phyloP scores from a whole-genome alignment of 2,888 invertebrate genomes.

The Petrophora chlorosata region DNA sequence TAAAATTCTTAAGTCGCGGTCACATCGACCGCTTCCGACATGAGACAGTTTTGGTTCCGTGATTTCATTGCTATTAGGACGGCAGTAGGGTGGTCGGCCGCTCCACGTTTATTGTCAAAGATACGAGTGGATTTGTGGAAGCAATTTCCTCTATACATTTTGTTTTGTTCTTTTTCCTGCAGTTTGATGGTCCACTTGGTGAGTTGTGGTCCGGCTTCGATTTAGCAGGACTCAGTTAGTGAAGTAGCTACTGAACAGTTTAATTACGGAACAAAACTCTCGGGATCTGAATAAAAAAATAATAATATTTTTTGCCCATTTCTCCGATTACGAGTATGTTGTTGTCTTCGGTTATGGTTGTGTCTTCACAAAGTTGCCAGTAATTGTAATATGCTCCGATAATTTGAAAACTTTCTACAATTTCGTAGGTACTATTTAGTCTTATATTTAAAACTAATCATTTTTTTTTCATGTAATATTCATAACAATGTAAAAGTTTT shows the following conservation, averaged over 20 bases:
- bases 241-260: background rate
- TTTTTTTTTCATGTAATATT: too few species aligned
- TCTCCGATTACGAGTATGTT: too few species aligned
- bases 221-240: slow-evolving; percentile 69
- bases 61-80: slow-evolving; percentile 81
- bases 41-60: slow-evolving; percentile 82
- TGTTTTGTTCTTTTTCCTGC: slow-evolving; percentile 83
- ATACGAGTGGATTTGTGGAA: slow-evolving; percentile 84
- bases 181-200: slow-evolving; percentile 81
- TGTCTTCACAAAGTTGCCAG: too few species aligned
- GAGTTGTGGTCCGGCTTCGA: slow-evolving; percentile 78
- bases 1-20: slow-evolving; percentile 62
- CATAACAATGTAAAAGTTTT: too few species aligned
- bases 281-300: background rate
- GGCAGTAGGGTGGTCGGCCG: slow-evolving; percentile 65
- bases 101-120: slow-evolving; percentile 82
- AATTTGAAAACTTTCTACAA: too few species aligned
- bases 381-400: too few species aligned
- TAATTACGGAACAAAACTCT: too few species aligned
- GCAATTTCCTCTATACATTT: slow-evolving; percentile 84
- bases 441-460: too few species aligned
- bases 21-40: slow-evolving; percentile 62
- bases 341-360: too few species aligned
- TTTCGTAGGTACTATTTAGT: too few species aligned
- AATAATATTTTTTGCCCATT: background rate